A percentile compares a stretch with the other conserved stretches of the same genome.
phyloP scores from a whole-genome alignment of 2,113 vertebrate genomes.

The Actenoides hombroni region DNA sequence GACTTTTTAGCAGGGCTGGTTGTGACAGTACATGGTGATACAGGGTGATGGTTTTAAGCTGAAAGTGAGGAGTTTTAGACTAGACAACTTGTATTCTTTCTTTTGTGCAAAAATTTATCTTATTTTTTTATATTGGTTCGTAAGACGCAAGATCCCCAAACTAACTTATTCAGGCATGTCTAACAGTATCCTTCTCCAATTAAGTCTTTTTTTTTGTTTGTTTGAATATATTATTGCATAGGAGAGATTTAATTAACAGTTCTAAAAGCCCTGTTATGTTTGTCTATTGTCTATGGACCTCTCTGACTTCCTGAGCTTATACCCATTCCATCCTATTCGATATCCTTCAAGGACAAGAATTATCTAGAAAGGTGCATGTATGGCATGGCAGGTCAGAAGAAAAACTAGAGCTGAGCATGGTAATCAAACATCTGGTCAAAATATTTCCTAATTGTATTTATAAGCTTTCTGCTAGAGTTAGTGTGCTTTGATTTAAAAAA shows the following conservation, averaged over 20 bases:
- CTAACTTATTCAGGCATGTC: not conserved
- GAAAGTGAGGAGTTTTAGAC: not conserved
- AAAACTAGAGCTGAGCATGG: not conserved
- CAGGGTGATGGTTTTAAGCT: not conserved
- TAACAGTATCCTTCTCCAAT: not conserved
- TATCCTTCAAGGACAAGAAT: not conserved
- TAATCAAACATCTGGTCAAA: not conserved
- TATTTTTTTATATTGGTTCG: fast-evolving
- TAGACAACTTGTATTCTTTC: not conserved
- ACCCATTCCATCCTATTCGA: not conserved
- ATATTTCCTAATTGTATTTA: not conserved
- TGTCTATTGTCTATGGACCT: not conserved
- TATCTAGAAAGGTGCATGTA: not conserved
- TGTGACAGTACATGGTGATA: too few species aligned
- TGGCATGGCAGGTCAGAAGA: not conserved
- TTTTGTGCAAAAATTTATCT: not conserved
- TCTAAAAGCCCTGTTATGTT: fast-evolving
- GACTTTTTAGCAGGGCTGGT: too few species aligned
- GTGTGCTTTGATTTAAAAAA: not conserved
- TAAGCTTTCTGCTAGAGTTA: not conserved
- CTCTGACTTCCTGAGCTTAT: not conserved
- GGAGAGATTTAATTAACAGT: not conserved
- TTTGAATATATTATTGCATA: not conserved
- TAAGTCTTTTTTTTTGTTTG: not conserved
- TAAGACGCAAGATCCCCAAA: not conserved